Evolutionary conservation across 1,140 invertebrate species (phyloP), one percentile per base, ranked within the genome.

Genomic region (Aphidius ervi): DNA sequence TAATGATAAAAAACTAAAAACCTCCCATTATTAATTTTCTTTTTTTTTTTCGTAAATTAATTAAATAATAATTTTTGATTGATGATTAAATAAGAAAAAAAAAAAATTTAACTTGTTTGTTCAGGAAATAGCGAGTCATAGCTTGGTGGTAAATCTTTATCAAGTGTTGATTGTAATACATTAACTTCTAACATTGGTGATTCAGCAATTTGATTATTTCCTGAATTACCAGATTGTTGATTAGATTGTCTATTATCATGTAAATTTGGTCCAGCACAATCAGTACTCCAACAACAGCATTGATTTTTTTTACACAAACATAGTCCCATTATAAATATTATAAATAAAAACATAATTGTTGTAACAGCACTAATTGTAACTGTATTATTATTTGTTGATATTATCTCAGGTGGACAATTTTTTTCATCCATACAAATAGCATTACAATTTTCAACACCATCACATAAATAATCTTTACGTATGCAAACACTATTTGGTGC

Each of bases 101-200:
- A 74, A 55, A 67, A 67, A 61, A 66, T 67, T 37, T 63, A 56
- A 63, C 70, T 73, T 39, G 65, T 60, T 49, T 70, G 69, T 65
- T 77, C 70, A 1, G 78, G 78, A 62, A 79, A 80, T 40, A 80
- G 64, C 2, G 78, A 80, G 58, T 80, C 75, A 31, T 80, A 80
- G 54, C 76, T 79, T 6, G 78, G 78, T 5, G 78, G 78, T 47
- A 79, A 65, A 66, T 80, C 77, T 47, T 80, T 80, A 46, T 79
- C 74, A 5, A 69, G 67, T 9, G 74, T 67, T 0, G 72, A 61
- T 6, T 70, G 62, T n/a, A 73, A 50, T 4, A 74, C 68, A 4
- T 64, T 70, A 1, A 73, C 72, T 58, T 79, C 72, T 5, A 80
- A 53, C 75, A 78, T 79, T 0, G 78, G 76, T 5, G 74, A 71